Evolutionary conservation across 1,140 invertebrate species (phyloP), one percentile per base, ranked within the genome.

Genomic region (Bombus sylvicola): DNA sequence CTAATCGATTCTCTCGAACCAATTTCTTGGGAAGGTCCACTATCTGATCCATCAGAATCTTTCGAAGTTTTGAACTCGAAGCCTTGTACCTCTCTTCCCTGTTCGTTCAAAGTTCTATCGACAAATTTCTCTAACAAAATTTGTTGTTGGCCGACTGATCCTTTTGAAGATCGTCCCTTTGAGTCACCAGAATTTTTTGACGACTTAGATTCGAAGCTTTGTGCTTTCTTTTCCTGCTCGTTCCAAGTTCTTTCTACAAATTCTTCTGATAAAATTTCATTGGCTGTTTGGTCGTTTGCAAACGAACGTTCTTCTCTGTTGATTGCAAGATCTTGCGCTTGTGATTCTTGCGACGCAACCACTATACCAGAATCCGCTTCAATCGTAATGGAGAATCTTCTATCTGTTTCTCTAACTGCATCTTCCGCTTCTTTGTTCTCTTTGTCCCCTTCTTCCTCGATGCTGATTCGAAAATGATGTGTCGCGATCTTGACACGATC

Each of bases 361-460:
- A 12, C 15, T 41, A 34, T 28, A 3, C 15, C 76, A 12, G 82
- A 43, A 28, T 85, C 83, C 1, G 83, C 41, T 15, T 72, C 76
- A 12, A 85, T 80, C 0, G n/a, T 79, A 8, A 84, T 80, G 6
- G 83, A 85, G 39, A 89, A 59, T 62, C 73, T 87, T 68, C 81
- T 41, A 12, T 81, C 75, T 0, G 28, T 12, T 3, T 74, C 79
- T 34, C 34, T 12, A 6, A 4, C 0, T 6, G n/a, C 1, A 4
- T 43, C 34, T 22, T 53, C 62, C 0, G 8, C 25, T 41, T 90
- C 81, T 3, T 90, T 66, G 18, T 88, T 72, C 12, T 81, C 86
- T 15, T 92, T 90, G 76, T 90, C 87, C 4, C 93, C 89, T 8
- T 93, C 92, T 69, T 94, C 93, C 76, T 93, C 92, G 69, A 94